Conservation (phyloP, 2,888 invertebrate genomes). For the Ischnura elegans region DNA sequence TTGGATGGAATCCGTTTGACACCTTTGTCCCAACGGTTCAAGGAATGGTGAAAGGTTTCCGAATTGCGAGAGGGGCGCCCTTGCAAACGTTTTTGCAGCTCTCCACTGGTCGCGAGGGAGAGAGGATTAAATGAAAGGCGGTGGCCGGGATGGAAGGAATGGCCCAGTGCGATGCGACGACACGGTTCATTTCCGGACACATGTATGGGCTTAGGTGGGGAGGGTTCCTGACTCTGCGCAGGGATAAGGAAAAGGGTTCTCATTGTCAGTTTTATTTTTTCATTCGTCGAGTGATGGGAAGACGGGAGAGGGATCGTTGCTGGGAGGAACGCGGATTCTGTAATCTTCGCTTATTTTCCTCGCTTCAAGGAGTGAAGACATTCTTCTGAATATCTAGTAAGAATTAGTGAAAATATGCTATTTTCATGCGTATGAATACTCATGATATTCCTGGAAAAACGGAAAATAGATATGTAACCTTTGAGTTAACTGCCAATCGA, state of each 20-base stretch:
- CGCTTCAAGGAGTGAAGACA: too few relatives aligned
- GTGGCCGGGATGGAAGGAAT: not conserved
- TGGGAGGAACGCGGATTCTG: not conserved
- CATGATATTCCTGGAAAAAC: too few relatives aligned
- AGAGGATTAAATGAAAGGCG: not conserved
- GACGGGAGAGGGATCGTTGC: not conserved
- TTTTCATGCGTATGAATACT: too few relatives aligned
- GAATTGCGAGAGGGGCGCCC: not conserved
- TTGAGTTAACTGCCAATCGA: too few relatives aligned
- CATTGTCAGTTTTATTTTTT: not conserved
- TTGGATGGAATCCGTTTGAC: not conserved
- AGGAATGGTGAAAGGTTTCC: not conserved
- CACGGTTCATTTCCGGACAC: not conserved
- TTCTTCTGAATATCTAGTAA: too few relatives aligned
- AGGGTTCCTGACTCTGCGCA: too few relatives aligned
- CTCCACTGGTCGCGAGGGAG: not conserved
- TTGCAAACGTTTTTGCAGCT: not conserved
- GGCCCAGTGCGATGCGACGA: not conserved
- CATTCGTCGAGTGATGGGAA: not conserved
- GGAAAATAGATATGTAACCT: too few relatives aligned
- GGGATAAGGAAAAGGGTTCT: not conserved
- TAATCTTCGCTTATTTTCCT: too few relatives aligned
- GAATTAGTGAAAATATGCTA: too few relatives aligned
- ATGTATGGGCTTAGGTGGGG: too few relatives aligned
- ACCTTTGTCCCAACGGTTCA: not conserved